These are phyloP conservation scores for Heterochromis multidens DNA, from an alignment of 2,113 vertebrate species.

Conservation along the genomic window DNA sequence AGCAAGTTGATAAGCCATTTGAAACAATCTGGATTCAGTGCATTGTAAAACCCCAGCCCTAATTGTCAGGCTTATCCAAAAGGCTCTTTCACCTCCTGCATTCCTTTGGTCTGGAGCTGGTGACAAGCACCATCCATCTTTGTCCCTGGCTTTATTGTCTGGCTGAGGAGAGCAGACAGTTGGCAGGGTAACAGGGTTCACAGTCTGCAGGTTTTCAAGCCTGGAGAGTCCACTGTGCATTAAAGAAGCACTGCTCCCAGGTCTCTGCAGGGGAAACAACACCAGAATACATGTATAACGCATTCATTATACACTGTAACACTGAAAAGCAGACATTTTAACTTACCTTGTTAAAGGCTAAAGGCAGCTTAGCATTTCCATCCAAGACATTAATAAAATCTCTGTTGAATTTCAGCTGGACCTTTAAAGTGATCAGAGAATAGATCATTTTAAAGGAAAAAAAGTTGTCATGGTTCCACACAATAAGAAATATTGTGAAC, in stretches of 20 bases:
- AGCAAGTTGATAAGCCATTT: not conserved
- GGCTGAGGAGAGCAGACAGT: slow-evolving; percentile 16
- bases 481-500: not conserved
- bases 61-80: not conserved
- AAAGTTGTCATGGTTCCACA: not conserved
- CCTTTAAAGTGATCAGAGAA: slow-evolving; percentile 26
- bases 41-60: not conserved
- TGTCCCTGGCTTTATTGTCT: slow-evolving; percentile 5
- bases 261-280: slow-evolving; percentile 67
- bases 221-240: slow-evolving; percentile 54
- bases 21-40: not conserved
- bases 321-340: not conserved
- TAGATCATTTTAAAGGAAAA: not conserved
- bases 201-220: slow-evolving; percentile 1
- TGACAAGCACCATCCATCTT: not conserved
- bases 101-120: slow-evolving; percentile 25
- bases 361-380: slow-evolving; percentile 59
- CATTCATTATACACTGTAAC: not conserved
- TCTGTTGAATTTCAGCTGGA: slow-evolving; percentile 77
- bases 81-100: slow-evolving; percentile 32
- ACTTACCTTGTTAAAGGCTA: slow-evolving; percentile 74
- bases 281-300: not conserved
- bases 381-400: slow-evolving; percentile 77
- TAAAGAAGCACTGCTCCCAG: slow-evolving; percentile 69
- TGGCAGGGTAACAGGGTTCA: slow-evolving; percentile 18